Percentiles rank a stretch among this genome's conserved stretches.
Evolutionary conservation across 1,140 invertebrate species (phyloP).

Genomic region (Cylas formicarius): DNA sequence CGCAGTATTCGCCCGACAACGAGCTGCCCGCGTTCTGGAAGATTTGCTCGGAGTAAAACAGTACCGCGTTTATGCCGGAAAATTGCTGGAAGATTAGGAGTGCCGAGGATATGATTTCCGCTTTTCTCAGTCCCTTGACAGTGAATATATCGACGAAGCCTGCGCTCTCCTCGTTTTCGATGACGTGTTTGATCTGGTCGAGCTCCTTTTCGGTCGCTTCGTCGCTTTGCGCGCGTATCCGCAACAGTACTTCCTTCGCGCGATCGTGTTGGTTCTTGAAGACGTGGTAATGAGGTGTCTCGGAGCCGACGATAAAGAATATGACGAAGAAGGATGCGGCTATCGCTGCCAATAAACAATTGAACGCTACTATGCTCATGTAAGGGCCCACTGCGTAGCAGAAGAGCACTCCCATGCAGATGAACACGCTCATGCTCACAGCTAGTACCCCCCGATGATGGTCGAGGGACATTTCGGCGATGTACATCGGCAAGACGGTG

Average conservation of each 20-base stretch:
- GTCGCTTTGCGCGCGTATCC: conserved; percentile 48
- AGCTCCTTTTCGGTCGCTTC: conserved; percentile 45
- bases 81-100: conserved; percentile 69
- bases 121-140: conserved; percentile 50
- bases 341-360: conserved; percentile 43
- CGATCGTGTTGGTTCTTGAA: conserved; percentile 51
- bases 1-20: conserved; percentile 51
- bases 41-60: conserved; percentile 71
- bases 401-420: conserved; percentile 28
- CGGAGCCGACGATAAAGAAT: conserved; percentile 51
- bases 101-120: conserved; percentile 59
- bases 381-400: conserved; percentile 54
- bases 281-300: conserved; percentile 67
- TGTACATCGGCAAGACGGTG: conserved; percentile 46
- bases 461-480: conserved; percentile 45
- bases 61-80: conserved; percentile 73
- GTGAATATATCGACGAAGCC: conserved; percentile 51
- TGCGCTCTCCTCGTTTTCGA: conserved; percentile 34
- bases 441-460: conserved; percentile 28
- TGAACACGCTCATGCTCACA: conserved; percentile 27
- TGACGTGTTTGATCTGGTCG: conserved; percentile 16
- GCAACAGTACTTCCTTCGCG: conserved; percentile 53
- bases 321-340: conserved; percentile 46
- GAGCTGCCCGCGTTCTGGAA: conserved; percentile 54
- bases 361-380: conserved; percentile 48